Conservation (phyloP, 2,888 invertebrate genomes). For the Phymatocera aterrima region DNA sequence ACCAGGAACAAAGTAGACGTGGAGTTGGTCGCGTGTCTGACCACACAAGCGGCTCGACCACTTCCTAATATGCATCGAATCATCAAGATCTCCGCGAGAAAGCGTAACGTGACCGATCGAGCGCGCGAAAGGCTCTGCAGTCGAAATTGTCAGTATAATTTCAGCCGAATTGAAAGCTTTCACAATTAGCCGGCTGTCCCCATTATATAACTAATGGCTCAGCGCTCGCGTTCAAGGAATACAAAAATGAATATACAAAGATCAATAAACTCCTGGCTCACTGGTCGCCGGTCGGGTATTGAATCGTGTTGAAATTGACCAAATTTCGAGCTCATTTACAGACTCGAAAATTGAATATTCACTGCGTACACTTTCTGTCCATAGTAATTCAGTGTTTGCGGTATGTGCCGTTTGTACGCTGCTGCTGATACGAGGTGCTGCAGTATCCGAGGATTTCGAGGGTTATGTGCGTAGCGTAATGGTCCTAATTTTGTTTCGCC, state of each 20-base stretch:
- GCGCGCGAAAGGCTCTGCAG: constrained; percentile 23
- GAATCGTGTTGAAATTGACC: background rate
- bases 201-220: constrained; percentile 36
- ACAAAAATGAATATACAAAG: constrained; percentile 13
- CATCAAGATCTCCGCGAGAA: background rate
- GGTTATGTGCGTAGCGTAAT: background rate
- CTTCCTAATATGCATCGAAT: background rate
- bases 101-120: background rate
- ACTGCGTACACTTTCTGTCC: background rate
- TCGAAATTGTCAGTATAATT: constrained; percentile 30
- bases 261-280: constrained; percentile 9
- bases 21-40: background rate
- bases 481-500: constrained; percentile 17
- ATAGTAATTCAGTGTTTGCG: background rate
- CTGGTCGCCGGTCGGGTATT: background rate
- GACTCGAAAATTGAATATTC: background rate
- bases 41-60: background rate
- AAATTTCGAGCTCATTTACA: background rate
- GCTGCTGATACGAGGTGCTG: background rate
- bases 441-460: constrained; percentile 8
- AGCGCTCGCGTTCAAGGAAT: background rate
- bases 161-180: constrained; percentile 18
- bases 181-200: background rate
- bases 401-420: background rate
- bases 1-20: background rate